Evolutionary conservation across 1,140 invertebrate species (phyloP).

Genomic region (Drosophila erecta): DNA sequence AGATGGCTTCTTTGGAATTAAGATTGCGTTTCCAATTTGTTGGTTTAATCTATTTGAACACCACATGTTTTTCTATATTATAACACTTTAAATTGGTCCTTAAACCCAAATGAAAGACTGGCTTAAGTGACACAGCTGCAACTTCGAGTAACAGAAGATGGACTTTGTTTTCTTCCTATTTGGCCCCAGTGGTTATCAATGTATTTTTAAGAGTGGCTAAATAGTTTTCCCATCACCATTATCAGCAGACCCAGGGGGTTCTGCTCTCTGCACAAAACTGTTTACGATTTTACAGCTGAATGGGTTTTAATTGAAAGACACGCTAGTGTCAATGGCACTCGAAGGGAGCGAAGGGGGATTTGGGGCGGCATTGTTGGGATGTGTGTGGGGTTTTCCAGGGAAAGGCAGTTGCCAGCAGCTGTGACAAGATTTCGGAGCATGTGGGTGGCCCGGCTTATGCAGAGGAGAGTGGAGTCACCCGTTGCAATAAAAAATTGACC

Average conservation of each 20-base stretch:
- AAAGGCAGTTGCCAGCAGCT: slow-evolving; percentile 57
- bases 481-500: slow-evolving; percentile 81
- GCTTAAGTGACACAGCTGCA: neutral
- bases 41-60: too few relatives aligned
- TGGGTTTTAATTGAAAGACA: slow-evolving; percentile 80
- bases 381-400: neutral
- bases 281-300: slow-evolving; percentile 80
- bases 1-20: too few relatives aligned
- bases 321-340: slow-evolving; percentile 73
- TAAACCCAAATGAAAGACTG: neutral
- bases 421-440: slow-evolving; percentile 54
- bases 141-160: neutral
- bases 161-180: slow-evolving; percentile 22
- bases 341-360: neutral
- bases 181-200: slow-evolving; percentile 2
- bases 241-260: slow-evolving; percentile 20
- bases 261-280: slow-evolving; percentile 50
- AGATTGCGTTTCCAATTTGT: too few relatives aligned
- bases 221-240: slow-evolving; percentile 41
- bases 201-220: slow-evolving; percentile 25
- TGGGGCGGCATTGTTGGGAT: neutral
- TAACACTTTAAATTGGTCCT: too few relatives aligned
- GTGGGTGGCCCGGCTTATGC: slow-evolving; percentile 43
- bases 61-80: too few relatives aligned
- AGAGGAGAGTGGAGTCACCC: neutral